A percentile compares a stretch with the other conserved stretches of the same genome.
Evolutionary conservation across 2,888 invertebrate genomes (phyloP).

Genomic region (Campoplex nolae): DNA sequence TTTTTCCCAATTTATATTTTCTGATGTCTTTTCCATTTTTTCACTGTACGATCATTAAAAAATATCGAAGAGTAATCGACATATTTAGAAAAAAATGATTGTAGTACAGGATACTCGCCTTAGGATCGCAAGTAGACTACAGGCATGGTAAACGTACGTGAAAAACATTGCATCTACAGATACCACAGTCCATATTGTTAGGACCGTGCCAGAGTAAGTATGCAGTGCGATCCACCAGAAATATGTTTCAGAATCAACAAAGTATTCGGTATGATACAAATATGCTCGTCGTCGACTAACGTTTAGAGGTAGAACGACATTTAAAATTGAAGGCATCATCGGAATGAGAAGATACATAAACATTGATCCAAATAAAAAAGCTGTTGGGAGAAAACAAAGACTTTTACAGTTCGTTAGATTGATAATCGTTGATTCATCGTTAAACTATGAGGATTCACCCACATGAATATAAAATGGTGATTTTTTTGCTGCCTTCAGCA

Average conservation of each 20-base stretch:
- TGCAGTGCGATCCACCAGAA: slow-evolving; percentile 53
- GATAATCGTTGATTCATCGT: too few species aligned
- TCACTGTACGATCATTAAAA: too few species aligned
- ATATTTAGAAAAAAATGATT: neutral
- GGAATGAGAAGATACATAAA: slow-evolving; percentile 55
- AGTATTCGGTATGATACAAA: slow-evolving; percentile 66
- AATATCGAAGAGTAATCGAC: too few species aligned
- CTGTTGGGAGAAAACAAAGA: neutral
- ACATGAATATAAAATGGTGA: neutral
- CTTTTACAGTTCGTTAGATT: too few species aligned
- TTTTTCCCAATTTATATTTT: too few species aligned
- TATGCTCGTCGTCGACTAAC: slow-evolving; percentile 45
- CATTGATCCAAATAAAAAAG: slow-evolving; percentile 50
- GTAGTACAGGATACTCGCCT: slow-evolving; percentile 23
- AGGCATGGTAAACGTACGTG: slow-evolving; percentile 41
- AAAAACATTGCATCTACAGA: slow-evolving; percentile 13
- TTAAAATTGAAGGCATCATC: slow-evolving; percentile 52
- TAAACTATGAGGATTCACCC: too few species aligned
- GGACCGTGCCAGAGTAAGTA: slow-evolving; percentile 35
- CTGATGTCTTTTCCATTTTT: too few species aligned
- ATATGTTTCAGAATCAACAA: slow-evolving; percentile 58
- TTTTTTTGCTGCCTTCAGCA: slow-evolving; percentile 9
- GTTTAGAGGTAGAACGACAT: slow-evolving; percentile 62
- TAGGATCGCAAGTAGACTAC: slow-evolving; percentile 31
- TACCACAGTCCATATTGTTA: slow-evolving; percentile 7